These are phyloP conservation scores for rabbit (Oryctolagus cuniculus) DNA, from an alignment of 2,113 vertebrate genomes.

Conservation along the genomic window mOryCun1.1 NC_091442.1:77446001-77446500, in stretches of 20 bases:
- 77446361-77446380: background rate
- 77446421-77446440: constrained; percentile 79
- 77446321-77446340: background rate
- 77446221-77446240: constrained; percentile 12
- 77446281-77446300: background rate
- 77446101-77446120: constrained; percentile 47
- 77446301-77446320: no score
- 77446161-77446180: constrained; percentile 3
- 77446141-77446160: rapidly evolving
- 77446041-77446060: constrained; percentile 57
- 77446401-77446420: constrained; percentile 78
- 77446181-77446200: background rate
- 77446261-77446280: background rate
- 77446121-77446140: constrained; percentile 48
- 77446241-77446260: constrained; percentile 37
- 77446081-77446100: constrained; percentile 37
- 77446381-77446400: constrained; percentile 46
- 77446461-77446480: constrained; percentile 74
- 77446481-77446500: constrained; percentile 76
- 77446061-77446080: constrained; percentile 47
- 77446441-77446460: constrained; percentile 83
- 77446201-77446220: constrained; percentile 60
- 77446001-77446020: background rate
- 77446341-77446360: background rate
- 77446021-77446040: constrained; percentile 49